Conservation (phyloP, 2,797 vertebrate genomes). For the Bradypodion pumilum region DNA sequence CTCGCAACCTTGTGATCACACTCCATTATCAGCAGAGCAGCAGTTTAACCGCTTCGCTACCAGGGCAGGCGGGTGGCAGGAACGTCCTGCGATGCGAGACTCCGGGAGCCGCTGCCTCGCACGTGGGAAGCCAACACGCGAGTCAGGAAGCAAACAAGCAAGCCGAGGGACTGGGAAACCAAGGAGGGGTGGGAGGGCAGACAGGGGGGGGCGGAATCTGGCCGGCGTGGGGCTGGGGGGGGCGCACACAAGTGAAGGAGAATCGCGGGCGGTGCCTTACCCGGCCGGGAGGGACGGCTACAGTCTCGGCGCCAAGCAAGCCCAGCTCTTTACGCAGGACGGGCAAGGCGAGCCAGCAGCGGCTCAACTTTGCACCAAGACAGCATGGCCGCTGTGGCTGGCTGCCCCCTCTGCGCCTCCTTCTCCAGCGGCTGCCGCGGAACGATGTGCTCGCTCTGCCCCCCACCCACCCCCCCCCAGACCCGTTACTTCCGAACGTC, state of each 20-base stretch:
- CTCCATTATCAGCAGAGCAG: too few relatives aligned
- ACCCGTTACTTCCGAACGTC: too few relatives aligned
- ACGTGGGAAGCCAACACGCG: background rate
- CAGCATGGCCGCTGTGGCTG: constrained; percentile 65
- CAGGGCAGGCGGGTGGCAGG: background rate
- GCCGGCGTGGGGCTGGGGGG: background rate
- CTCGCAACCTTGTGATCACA: too few relatives aligned
- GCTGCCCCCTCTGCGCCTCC: constrained; percentile 22
- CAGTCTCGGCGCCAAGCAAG: background rate
- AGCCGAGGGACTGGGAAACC: background rate
- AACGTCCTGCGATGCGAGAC: background rate
- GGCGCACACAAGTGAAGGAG: constrained; percentile 34
- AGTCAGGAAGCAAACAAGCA: background rate
- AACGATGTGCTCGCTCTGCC: constrained; percentile 13
- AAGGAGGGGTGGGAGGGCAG: background rate
- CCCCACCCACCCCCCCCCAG: background rate
- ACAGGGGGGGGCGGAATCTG: too few relatives aligned
- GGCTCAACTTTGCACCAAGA: constrained; percentile 59
- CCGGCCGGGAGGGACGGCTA: constrained; percentile 47
- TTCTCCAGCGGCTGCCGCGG: constrained; percentile 1
- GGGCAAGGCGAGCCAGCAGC: constrained; percentile 47
- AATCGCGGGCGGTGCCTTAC: constrained; percentile 68
- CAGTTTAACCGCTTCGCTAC: too few relatives aligned
- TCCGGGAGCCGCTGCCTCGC: background rate
- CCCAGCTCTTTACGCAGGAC: constrained; percentile 36